These are phyloP conservation scores for Polyommatus icarus DNA, from an alignment of 2,888 invertebrate genomes.

Conservation along the genomic window DNA sequence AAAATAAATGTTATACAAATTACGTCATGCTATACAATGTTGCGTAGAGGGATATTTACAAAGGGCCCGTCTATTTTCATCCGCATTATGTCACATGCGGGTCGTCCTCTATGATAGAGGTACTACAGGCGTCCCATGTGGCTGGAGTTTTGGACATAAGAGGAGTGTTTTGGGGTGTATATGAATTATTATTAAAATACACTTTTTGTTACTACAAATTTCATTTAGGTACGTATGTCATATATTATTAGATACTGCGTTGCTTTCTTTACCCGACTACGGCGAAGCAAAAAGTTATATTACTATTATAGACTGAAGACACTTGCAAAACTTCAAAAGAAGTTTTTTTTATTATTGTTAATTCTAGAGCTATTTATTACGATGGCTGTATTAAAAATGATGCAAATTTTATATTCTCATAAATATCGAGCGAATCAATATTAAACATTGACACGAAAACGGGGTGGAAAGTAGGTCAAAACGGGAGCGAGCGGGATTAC, in stretches of 20 bases:
- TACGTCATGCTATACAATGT: not conserved
- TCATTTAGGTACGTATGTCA: no score
- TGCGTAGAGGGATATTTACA: not conserved
- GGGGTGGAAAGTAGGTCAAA: conserved; percentile 27
- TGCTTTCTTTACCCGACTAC: no score
- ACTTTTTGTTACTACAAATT: not conserved
- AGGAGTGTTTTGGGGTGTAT: not conserved
- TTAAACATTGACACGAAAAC: conserved; percentile 15
- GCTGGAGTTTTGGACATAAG: not conserved
- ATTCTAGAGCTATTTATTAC: no score
- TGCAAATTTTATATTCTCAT: not conserved
- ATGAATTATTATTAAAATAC: not conserved
- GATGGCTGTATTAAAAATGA: not conserved
- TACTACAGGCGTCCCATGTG: not conserved
- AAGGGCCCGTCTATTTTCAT: not conserved
- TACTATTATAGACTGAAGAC: no score
- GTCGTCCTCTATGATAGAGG: not conserved
- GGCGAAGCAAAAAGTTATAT: no score
- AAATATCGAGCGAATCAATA: conserved; percentile 3
- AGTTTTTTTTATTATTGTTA: no score
- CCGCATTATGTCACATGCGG: not conserved
- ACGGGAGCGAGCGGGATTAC: conserved; percentile 6
- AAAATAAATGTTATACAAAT: not conserved
- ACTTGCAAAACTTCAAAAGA: no score
- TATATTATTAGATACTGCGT: no score